A percentile compares a stretch with the other conserved stretches of the same genome.
These are phyloP conservation scores for Pimephales promelas DNA, from an alignment of 2,113 vertebrate genomes.

Conservation along the genomic window DNA sequence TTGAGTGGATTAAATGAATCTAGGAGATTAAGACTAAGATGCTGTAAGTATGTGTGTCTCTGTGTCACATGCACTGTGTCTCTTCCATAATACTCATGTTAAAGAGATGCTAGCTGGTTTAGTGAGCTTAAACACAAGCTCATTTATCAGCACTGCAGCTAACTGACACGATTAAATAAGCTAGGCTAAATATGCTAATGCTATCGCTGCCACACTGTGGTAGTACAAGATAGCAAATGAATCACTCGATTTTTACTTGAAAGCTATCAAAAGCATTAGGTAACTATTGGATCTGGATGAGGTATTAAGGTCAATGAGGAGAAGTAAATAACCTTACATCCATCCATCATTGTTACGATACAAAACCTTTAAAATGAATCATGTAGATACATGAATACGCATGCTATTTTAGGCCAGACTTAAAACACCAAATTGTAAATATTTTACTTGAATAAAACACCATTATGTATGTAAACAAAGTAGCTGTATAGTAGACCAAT, in stretches of 20 bases:
- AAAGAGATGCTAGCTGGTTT: slow-evolving; percentile 42
- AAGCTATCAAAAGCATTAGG: not conserved
- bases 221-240: not conserved
- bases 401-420: too few relatives aligned
- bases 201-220: not conserved
- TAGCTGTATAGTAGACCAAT: too few relatives aligned
- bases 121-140: slow-evolving; percentile 4
- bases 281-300: not conserved
- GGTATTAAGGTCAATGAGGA: not conserved
- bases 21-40: slow-evolving; percentile 42
- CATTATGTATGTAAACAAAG: too few relatives aligned
- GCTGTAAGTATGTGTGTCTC: slow-evolving; percentile 47
- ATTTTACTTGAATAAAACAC: too few relatives aligned
- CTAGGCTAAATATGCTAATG: not conserved
- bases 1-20: slow-evolving; percentile 50
- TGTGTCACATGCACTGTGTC: slow-evolving; percentile 30
- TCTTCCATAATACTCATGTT: slow-evolving; percentile 42
- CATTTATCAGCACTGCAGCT: slow-evolving; percentile 4
- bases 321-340: not conserved
- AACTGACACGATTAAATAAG: slow-evolving; percentile 16
- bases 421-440: too few relatives aligned
- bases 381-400: too few relatives aligned
- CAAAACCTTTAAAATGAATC: too few relatives aligned
- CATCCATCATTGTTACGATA: too few relatives aligned
- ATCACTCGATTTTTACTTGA: not conserved